phyloP scores from a whole-genome alignment of 2,113 vertebrate genomes.

The Ammospiza nelsoni region DNA sequence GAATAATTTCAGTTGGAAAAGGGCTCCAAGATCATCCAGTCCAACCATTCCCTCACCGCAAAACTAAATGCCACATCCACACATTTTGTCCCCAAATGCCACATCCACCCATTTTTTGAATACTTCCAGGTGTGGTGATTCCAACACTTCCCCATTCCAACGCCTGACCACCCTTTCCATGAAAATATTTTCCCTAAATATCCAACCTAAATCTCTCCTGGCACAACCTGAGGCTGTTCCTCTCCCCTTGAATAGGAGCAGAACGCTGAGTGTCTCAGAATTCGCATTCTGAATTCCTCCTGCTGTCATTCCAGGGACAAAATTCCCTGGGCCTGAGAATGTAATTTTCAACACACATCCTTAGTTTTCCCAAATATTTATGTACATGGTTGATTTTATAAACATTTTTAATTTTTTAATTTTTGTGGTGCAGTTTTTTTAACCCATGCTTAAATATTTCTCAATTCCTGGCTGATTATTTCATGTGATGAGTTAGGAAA shows the following conservation, averaged over 20 bases:
- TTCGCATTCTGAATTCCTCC: neutral
- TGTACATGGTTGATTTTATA: neutral
- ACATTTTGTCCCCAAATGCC: accelerated
- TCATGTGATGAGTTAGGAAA: neutral
- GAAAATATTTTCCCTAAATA: neutral
- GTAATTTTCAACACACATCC: neutral
- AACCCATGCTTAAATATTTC: neutral
- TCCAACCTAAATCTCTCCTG: neutral
- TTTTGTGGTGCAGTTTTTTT: neutral
- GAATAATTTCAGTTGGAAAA: neutral
- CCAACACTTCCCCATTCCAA: no score
- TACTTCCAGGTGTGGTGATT: neutral
- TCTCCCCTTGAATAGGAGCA: neutral
- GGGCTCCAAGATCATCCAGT: accelerated
- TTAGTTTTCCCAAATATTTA: neutral
- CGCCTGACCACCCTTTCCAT: neutral
- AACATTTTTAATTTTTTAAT: neutral
- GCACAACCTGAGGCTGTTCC: neutral
- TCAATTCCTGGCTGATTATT: neutral
- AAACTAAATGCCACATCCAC: no score
- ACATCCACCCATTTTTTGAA: accelerated
- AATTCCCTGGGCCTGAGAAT: accelerated
- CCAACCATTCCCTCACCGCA: neutral
- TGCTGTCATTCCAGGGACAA: neutral
- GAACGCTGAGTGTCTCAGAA: accelerated